Conservation (phyloP, 2,888 invertebrate genomes). For the Petrophora chlorosata region DNA sequence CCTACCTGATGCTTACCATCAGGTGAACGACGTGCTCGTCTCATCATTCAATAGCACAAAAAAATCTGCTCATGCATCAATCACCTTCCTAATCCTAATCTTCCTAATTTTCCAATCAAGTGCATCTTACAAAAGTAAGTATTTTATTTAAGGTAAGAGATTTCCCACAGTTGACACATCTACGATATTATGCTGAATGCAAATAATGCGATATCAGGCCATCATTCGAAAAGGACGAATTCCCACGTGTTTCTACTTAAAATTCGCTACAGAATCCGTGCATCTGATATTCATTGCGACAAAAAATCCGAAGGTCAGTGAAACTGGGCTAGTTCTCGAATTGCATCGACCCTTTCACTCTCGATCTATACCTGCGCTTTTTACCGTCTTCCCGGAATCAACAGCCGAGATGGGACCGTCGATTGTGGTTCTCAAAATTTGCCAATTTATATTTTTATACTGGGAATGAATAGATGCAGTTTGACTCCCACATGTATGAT, state of each 20-base stretch:
- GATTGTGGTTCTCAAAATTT: constrained; percentile 61
- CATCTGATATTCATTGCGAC: constrained; percentile 65
- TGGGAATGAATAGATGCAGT: background rate
- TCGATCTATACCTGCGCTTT: constrained; percentile 81
- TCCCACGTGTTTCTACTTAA: constrained; percentile 80
- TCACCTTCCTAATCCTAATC: no score
- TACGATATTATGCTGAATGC: constrained; percentile 51
- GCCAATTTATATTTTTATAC: background rate
- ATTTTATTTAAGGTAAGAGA: constrained; percentile 18
- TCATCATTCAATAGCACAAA: no score
- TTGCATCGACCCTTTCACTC: constrained; percentile 84
- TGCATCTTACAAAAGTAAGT: no score
- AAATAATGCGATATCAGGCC: constrained; percentile 72
- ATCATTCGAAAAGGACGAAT: constrained; percentile 53
- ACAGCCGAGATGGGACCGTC: constrained; percentile 54
- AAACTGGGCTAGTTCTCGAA: constrained; percentile 77
- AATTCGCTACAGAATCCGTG: constrained; percentile 60
- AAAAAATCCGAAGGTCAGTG: constrained; percentile 78
- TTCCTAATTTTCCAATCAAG: no score
- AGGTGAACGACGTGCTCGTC: no score
- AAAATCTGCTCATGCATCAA: no score
- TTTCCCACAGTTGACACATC: constrained; percentile 24
- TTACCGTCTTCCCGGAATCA: constrained; percentile 73
- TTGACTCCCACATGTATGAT: background rate
- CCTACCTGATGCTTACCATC: no score